Base-by-base conservation (phyloP, 2,888 invertebrate species). In the Rugalucina vietnamica region DNA sequence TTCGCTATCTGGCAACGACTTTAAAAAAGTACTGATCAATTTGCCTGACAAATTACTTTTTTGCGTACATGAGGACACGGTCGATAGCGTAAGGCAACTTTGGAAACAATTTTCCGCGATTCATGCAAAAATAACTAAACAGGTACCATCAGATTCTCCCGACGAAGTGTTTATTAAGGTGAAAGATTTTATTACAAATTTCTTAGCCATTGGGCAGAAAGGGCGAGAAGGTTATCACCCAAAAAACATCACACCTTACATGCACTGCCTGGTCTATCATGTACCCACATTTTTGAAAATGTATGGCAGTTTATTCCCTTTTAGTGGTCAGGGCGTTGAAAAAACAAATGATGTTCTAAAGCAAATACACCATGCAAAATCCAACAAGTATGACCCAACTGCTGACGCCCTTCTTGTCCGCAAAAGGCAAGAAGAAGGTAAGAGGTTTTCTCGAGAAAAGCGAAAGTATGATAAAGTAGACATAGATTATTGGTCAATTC, bases 291-390 rank as follows among this genome's bases (percentile, higher is more conserved):
- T 12, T 43, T 8, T 43, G 43, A 29, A 34, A 1, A 21, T 10
- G 14, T 54, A 75, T 36, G 75, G 75, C 4, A 54, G 57, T 24
- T 24, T 78, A 1, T 39, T 36, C 5, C n/a, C 54, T 27, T 78
- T 71, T 36, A 34, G 34, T 8, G 78, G 78, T 8, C 78, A 78
- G 37, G 57, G 71, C 21, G 78, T 78, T 1, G 78, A 78, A 29
- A 78, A 78, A 71, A 71, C 71, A 5, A 78, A 78, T 21, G 78
- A 78, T 36, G 24, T 71, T 36, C 1, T 78, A 0, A 77, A 78
- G 49, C 71, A 70, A n/a, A 75, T 75, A n/a, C 60, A 60, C 39
- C 76, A 75, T 10, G 24, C 34, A 54, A 75, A 75, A 54, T 54
- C 75, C 3, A 75, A 75, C 29, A 75, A 75, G 37, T 5, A 32